A percentile compares a stretch with the other conserved stretches of the same genome.
Evolutionary conservation across 2,888 invertebrate species (phyloP).

Genomic region (Sipha maydis): DNA sequence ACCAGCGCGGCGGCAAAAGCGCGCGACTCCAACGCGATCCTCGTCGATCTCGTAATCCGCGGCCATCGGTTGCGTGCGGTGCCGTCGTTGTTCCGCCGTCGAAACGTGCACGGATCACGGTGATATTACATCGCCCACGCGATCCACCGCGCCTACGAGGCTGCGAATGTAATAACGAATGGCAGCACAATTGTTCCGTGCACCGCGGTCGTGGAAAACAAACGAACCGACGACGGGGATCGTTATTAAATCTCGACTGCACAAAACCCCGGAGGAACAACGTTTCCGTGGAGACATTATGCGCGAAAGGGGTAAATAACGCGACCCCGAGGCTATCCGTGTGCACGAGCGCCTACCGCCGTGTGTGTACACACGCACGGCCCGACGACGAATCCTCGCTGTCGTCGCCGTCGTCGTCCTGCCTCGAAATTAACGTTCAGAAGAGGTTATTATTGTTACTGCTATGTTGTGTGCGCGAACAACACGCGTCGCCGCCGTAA

Average conservation of each 20-base stretch:
- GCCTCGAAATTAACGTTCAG: background rate
- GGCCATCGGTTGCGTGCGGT: too few relatives aligned
- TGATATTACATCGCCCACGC: too few relatives aligned
- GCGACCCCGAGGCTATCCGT: constrained; percentile 12
- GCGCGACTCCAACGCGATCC: too few relatives aligned
- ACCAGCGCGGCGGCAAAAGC: too few relatives aligned
- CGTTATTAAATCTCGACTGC: constrained; percentile 45
- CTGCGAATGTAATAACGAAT: too few relatives aligned
- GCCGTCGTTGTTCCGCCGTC: too few relatives aligned
- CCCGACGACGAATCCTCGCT: constrained; percentile 2
- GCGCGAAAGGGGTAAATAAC: constrained; percentile 46
- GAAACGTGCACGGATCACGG: too few relatives aligned
- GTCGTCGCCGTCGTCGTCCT: background rate
- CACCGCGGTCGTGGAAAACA: background rate
- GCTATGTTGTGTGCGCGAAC: constrained; percentile 1
- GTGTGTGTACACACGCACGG: background rate
- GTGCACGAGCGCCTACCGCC: background rate
- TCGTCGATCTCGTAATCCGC: too few relatives aligned
- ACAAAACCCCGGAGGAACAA: constrained; percentile 16
- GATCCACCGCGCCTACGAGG: too few relatives aligned
- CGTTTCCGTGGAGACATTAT: background rate
- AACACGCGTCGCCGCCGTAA: background rate
- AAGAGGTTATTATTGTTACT: constrained; percentile 43
- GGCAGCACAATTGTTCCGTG: background rate
- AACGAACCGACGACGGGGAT: constrained; percentile 6